Conservation (phyloP, 1,140 invertebrate species). For the Zaprionus kolodkinae region DNA sequence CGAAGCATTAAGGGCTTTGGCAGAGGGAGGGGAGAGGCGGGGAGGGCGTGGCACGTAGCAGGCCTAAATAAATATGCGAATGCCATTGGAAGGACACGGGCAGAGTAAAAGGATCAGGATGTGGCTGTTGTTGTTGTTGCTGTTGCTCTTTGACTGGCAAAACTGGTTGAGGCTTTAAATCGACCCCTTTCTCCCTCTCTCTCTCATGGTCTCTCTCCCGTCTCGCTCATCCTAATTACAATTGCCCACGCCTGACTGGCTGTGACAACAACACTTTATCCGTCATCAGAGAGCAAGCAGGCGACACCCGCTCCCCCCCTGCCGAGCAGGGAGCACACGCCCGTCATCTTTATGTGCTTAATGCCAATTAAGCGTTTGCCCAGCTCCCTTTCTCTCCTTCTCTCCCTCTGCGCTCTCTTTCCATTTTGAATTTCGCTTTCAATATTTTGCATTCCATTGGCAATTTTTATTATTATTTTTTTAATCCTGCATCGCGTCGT, state of each 20-base stretch:
- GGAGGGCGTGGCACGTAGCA: conserved; percentile 40
- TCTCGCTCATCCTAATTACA: conserved; percentile 65
- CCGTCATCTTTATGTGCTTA: conserved; percentile 64
- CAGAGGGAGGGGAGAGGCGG: background rate
- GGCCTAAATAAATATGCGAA: conserved; percentile 70
- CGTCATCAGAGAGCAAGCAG: conserved; percentile 51
- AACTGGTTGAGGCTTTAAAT: conserved; percentile 49
- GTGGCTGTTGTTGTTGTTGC: conserved; percentile 16
- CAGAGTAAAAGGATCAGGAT: conserved; percentile 34
- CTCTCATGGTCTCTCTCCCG: conserved; percentile 3
- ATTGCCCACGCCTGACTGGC: conserved; percentile 65
- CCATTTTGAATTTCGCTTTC: conserved; percentile 66
- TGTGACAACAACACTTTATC: conserved; percentile 62
- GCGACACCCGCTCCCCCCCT: background rate
- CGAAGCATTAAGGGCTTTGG: conserved; percentile 73
- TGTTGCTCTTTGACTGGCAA: conserved; percentile 13
- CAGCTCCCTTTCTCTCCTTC: conserved; percentile 33
- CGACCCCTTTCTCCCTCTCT: background rate
- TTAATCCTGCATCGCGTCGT: conserved; percentile 3
- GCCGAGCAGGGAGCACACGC: background rate
- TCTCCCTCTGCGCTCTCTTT: background rate
- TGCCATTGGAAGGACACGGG: conserved; percentile 3
- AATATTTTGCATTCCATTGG: conserved; percentile 72
- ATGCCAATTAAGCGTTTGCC: conserved; percentile 77
- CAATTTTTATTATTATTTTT: conserved; percentile 55